Percentiles rank a stretch among this genome's conserved stretches.
These are phyloP conservation scores for Drosophila subpulchrella DNA, from an alignment of 1,140 invertebrate species.

Conservation along the genomic window DNA sequence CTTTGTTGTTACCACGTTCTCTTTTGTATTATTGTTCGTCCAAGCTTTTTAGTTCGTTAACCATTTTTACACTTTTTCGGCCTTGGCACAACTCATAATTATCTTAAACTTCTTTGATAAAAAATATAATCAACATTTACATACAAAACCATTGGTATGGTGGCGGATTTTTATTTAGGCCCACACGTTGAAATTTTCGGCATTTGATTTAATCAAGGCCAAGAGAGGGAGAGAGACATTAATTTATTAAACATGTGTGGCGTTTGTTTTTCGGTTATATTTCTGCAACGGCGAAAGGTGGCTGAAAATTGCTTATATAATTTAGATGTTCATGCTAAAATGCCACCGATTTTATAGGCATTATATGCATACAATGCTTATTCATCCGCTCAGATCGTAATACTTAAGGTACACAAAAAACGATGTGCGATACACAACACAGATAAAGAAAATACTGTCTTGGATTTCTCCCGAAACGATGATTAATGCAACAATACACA, in stretches of 20 bases:
- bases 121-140: slow-evolving; percentile 37
- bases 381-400: slow-evolving; percentile 38
- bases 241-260: slow-evolving; percentile 48
- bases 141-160: slow-evolving; percentile 20
- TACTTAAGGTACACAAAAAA: slow-evolving; percentile 28
- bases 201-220: slow-evolving; percentile 43
- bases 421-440: slow-evolving; percentile 19
- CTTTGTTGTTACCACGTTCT: slow-evolving; percentile 11
- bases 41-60: slow-evolving; percentile 8
- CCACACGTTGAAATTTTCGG: slow-evolving; percentile 32
- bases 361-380: slow-evolving; percentile 29
- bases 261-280: slow-evolving; percentile 26
- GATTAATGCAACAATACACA: slow-evolving; percentile 28
- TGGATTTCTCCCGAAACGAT: slow-evolving; percentile 35
- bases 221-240: slow-evolving; percentile 31
- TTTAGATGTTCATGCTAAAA: slow-evolving; percentile 27
- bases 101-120: slow-evolving; percentile 37
- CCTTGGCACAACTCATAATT: slow-evolving; percentile 39
- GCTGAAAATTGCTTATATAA: slow-evolving; percentile 46
- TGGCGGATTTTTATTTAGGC: slow-evolving; percentile 17
- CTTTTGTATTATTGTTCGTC: slow-evolving; percentile 18
- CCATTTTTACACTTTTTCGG: slow-evolving; percentile 22
- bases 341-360: slow-evolving; percentile 10
- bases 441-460: slow-evolving; percentile 28
- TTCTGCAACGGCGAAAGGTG: slow-evolving; percentile 22